Conservation (phyloP, 1,140 invertebrate genomes). For the Anastrepha ludens region DNA sequence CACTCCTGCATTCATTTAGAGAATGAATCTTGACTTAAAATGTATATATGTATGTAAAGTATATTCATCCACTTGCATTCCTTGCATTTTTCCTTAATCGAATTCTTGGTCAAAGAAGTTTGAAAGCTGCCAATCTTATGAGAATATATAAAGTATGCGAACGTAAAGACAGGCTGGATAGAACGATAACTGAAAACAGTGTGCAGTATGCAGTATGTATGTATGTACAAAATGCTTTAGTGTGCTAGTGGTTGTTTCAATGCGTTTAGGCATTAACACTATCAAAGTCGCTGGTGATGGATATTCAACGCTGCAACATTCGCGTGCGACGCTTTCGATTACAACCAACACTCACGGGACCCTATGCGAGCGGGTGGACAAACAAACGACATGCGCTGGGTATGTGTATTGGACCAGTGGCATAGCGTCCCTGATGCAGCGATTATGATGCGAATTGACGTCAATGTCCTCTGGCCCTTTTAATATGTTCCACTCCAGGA, state of each 20-base stretch:
- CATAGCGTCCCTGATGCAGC: conserved; percentile 14
- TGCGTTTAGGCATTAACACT: conserved; percentile 12
- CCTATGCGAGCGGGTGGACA: not conserved
- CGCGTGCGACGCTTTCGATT: conserved; percentile 41
- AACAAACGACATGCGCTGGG: not conserved
- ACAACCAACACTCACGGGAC: not conserved
- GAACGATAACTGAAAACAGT: not conserved
- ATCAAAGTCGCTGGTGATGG: conserved; percentile 30
- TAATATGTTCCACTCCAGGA: not conserved
- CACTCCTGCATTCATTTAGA: too few relatives aligned
- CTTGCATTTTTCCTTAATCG: not conserved
- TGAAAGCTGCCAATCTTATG: not conserved
- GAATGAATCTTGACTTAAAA: not conserved
- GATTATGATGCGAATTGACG: conserved; percentile 28
- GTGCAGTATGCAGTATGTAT: too few relatives aligned
- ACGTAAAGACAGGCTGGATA: not conserved
- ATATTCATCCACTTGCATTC: not conserved
- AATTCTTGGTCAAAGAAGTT: not conserved
- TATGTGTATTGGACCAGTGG: not conserved
- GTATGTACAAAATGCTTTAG: too few relatives aligned
- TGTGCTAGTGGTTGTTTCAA: too few relatives aligned
- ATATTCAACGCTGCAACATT: conserved; percentile 30
- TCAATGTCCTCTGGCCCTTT: conserved; percentile 50
- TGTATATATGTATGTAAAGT: not conserved
- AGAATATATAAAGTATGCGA: not conserved